A percentile compares a stretch with the other conserved stretches of the same genome.
phyloP scores from a whole-genome alignment of 2,888 invertebrate species.

The Syritta pipiens region DNA sequence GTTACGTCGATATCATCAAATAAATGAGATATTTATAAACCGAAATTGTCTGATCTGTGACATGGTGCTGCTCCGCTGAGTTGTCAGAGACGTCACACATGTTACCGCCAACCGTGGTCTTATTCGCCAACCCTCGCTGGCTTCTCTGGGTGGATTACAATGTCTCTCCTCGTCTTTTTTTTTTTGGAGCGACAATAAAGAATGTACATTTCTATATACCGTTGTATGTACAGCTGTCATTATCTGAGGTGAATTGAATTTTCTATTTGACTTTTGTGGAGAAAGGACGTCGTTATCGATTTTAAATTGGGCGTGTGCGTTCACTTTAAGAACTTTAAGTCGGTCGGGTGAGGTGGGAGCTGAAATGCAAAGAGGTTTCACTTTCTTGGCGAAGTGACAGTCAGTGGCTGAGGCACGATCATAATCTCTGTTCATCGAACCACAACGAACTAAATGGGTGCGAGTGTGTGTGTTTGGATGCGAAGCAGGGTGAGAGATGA shows the following conservation, averaged over 20 bases:
- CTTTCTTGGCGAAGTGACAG: conserved; percentile 46
- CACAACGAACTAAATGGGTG: conserved; percentile 13
- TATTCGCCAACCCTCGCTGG: no score
- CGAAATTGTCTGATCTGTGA: conserved; percentile 32
- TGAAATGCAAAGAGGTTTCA: conserved; percentile 11
- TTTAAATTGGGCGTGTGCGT: conserved; percentile 1
- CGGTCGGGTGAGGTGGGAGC: neutral
- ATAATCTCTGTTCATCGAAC: conserved; percentile 34
- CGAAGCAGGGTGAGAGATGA: conserved; percentile 48
- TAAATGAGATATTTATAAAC: conserved; percentile 53
- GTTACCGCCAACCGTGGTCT: no score
- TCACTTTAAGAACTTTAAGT: conserved; percentile 20
- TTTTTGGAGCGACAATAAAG: no score
- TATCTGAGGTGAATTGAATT: no score
- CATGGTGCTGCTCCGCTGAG: conserved; percentile 15
- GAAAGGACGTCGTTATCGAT: no score
- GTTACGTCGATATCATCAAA: conserved; percentile 42
- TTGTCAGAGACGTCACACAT: no score
- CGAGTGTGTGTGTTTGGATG: conserved; percentile 14
- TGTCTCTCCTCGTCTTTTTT: no score
- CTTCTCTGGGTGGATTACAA: no score
- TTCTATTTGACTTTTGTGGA: no score
- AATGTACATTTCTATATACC: no score
- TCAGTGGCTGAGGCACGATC: conserved; percentile 41
- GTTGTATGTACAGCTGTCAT: no score